Percentiles rank a stretch among this genome's conserved stretches.
These are phyloP conservation scores for Cisticola juncidis DNA, from an alignment of 2,113 vertebrate species.

Conservation along the genomic window DNA sequence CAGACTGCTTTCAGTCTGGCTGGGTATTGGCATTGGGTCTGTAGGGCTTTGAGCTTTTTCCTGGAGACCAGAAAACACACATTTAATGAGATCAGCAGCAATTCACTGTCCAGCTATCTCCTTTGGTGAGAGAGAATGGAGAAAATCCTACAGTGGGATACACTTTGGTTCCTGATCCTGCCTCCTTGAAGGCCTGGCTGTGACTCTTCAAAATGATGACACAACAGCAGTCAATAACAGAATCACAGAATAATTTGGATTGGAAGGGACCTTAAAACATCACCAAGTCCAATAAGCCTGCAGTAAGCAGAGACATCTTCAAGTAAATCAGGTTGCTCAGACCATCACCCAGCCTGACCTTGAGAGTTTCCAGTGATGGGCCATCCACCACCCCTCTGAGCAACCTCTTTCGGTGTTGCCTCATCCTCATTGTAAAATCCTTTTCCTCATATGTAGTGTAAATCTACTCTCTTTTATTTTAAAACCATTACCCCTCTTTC, in stretches of 20 bases:
- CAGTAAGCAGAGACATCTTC: neutral
- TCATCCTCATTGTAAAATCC: fast-evolving
- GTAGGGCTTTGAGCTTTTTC: neutral
- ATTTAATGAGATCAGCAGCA: neutral
- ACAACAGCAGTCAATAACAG: neutral
- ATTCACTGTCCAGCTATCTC: neutral
- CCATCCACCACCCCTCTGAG: neutral
- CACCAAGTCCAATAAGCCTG: neutral
- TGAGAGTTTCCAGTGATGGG: neutral
- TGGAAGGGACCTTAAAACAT: neutral
- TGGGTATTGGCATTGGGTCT: neutral
- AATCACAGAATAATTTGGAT: neutral
- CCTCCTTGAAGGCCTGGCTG: neutral
- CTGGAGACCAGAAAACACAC: neutral
- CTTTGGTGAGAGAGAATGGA: neutral
- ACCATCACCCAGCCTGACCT: neutral
- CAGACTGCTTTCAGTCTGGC: neutral
- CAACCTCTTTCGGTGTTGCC: neutral
- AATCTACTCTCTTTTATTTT: neutral
- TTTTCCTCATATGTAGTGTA: neutral
- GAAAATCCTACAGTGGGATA: neutral
- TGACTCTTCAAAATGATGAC: neutral
- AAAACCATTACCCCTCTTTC: neutral
- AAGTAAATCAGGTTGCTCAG: neutral
- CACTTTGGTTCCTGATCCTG: neutral